Evolutionary conservation across 2,113 vertebrate species (phyloP).

Genomic region (Dasypus novemcinctus): DNA sequence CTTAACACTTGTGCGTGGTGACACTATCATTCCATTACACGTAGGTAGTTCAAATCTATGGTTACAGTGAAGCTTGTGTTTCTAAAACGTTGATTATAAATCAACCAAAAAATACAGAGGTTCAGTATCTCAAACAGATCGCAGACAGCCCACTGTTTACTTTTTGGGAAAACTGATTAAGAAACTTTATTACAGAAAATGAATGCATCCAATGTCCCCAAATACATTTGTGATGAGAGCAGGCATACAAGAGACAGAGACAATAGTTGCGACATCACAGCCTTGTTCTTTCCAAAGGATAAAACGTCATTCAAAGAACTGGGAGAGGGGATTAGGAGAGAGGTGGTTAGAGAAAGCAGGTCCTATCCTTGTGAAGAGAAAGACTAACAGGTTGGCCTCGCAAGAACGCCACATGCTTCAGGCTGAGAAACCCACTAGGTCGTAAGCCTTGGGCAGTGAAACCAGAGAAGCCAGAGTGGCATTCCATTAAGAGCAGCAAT

Average conservation of each 20-base stretch:
- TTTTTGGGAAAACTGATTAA: slow-evolving; percentile 45
- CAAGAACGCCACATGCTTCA: not conserved
- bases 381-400: not conserved
- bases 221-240: no score
- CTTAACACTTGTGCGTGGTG: not conserved
- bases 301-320: slow-evolving; percentile 46
- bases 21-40: not conserved
- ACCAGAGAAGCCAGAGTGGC: not conserved
- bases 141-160: slow-evolving; percentile 54
- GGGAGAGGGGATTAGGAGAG: not conserved
- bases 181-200: no score
- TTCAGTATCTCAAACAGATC: slow-evolving; percentile 37
- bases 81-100: slow-evolving; percentile 54
- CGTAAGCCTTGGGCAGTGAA: not conserved
- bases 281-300: not conserved
- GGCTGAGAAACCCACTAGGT: not conserved
- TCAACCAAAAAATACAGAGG: slow-evolving; percentile 51
- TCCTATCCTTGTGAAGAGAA: not conserved
- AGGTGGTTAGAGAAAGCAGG: not conserved
- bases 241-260: no score
- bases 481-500: not conserved
- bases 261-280: no score
- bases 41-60: not conserved
- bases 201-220: no score
- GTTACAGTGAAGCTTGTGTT: not conserved